Base-by-base conservation (phyloP, 2,888 invertebrate genomes). In the Torymus tubicola region DNA sequence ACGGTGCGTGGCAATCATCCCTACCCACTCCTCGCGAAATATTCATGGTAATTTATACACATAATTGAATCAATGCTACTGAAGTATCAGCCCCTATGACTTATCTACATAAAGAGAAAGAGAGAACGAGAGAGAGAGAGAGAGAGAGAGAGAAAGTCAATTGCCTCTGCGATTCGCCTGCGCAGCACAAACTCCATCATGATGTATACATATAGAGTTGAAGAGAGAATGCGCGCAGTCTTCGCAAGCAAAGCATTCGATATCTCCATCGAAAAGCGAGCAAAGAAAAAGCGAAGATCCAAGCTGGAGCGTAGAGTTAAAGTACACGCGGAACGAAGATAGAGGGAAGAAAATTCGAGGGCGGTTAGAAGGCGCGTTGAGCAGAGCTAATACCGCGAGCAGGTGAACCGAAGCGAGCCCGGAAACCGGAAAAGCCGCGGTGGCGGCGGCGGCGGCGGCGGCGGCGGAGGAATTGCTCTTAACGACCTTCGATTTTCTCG, bases 401-500 rank as follows among this genome's bases (percentile, higher is more conserved):
- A 58, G 63, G 55, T 16, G 63, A 55, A 69, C n/a, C 31, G 69
- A 63, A 53, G 55, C 57, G 55, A 50, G 50, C 60, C 58, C 21
- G 75, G 60, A 78, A 78, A 76, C 72, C 79, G 79, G 82, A 81
- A 81, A 78, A 80, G 69, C 71, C 78, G n/a, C n/a, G n/a, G n/a
- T n/a, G n/a, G n/a, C n/a, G n/a, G n/a, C n/a, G n/a, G n/a, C n/a
- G n/a, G 57, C 31, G 53, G 64, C 31, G 71, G 83, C 85, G 85
- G 85, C 84, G 31, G 84, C 61, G 84, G 82, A 86, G 86, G 86
- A 88, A 88, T 87, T 86, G 85, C 87, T 85, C 86, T 85, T 88
- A 88, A 88, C 86, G 86, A 88, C 85, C 86, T 86, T 87, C 88
- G 87, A 88, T 88, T 88, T 88, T 86, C 87, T 87, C 86, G 87